Base-by-base conservation (phyloP, 2,888 invertebrate genomes). In the Drosophila multiciliata region DNA sequence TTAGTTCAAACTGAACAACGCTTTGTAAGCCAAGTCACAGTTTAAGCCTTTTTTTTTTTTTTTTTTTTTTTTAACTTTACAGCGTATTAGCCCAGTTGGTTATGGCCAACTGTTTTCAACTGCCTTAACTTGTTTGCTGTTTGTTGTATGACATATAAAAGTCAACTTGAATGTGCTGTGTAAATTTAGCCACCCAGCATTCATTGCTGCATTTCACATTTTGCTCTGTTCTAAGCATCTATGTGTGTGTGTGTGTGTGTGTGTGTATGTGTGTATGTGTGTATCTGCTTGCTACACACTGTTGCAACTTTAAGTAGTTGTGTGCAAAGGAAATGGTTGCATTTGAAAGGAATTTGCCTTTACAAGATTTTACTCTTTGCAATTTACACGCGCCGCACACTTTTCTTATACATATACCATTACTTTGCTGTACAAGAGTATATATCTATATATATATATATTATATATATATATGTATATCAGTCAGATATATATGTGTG, bases 291-390 rank as follows among this genome's bases (percentile, higher is more conserved):
- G 66, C 66, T 48, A 74, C 83, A 74, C 68, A 74, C 68, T 74
- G 79, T 78, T 83, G 82, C 89, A 89, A 82, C 85, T 89, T 89
- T 82, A 89, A 90, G 87, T 90, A 90, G 87, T 87, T 82, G 82
- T 53, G 49, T 71, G 61, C 65, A 62, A 74, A 78, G 75, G 83
- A 85, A 78, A 87, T 78, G 90, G 87, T 88, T 88, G 82, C 88
- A 85, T 85, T 89, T 89, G 86, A 87, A 90, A 90, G 85, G 90
- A 87, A 90, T 90, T 90, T 90, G 89, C 82, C 89, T 86, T 90
- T 88, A 86, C 85, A 86, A 90, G 86, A 90, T 88, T 86, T 89
- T 89, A 88, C 90, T 86, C 89, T 86, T 90, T 90, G 84, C 86
- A 90, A 89, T 89, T 90, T 90, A 90, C 85, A 90, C 86, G 89